Evolutionary conservation across 92 coral and sea anemone species (phyloP).

Genomic region (Palythoa grandis): DNA sequence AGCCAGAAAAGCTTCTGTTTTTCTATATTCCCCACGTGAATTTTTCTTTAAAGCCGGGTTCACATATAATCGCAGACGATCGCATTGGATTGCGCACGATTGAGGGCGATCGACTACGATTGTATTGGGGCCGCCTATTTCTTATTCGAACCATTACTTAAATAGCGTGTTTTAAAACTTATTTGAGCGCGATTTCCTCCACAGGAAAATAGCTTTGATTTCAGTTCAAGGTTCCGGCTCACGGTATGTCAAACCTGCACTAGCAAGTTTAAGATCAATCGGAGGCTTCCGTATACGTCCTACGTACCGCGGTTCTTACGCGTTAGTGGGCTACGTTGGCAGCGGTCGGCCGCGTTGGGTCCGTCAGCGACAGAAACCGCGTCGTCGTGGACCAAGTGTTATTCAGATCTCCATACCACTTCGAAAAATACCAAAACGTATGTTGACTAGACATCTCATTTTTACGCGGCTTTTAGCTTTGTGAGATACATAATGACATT

Average conservation of each 20-base stretch:
- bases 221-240: constrained; percentile 19
- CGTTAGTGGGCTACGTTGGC: constrained; percentile 46
- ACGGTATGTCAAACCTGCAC: neutral
- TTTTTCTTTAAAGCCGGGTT: too few species aligned
- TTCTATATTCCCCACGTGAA: too few species aligned
- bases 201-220: constrained; percentile 28
- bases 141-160: neutral
- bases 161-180: neutral
- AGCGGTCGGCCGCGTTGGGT: constrained; percentile 49
- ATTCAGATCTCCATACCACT: constrained; percentile 30
- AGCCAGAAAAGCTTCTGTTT: too few species aligned
- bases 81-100: too few species aligned
- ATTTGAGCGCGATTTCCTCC: neutral
- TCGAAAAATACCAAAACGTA: constrained; percentile 27
- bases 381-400: constrained; percentile 42
- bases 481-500: too few species aligned
- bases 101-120: too few species aligned
- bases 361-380: constrained; percentile 26
- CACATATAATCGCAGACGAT: too few species aligned
- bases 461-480: too few species aligned
- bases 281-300: constrained; percentile 21
- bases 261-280: constrained; percentile 2
- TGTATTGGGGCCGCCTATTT: too few species aligned
- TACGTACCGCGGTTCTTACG: constrained; percentile 45
- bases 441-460: neutral